Base-by-base conservation (phyloP, 2,113 vertebrate species). In the Scomber scombrus region DNA sequence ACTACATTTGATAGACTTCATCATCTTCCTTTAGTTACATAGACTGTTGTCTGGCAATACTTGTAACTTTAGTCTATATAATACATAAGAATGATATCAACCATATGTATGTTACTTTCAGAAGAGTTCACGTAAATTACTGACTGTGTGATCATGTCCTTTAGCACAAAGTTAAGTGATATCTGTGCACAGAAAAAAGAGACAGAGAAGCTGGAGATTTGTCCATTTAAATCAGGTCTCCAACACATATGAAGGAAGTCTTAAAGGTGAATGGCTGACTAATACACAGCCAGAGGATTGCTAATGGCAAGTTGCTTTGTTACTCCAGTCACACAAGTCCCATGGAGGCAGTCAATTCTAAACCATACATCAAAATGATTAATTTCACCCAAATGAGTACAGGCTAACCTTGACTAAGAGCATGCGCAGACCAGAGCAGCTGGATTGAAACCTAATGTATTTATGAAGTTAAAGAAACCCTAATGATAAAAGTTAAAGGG, bases 231-330 rank as follows among this genome's bases (percentile, higher is more conserved):
- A 92, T 87, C 34, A 40, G 23, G 23, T 26, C 23, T 40, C 34
- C 34, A 40, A 40, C 5, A 40, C 34, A 40, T 40, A 40, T 40
- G 34, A 40, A 9, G 34, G 8, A 40, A 40, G 8, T 40, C 34
- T 40, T 40, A 40, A 40, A 40, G 34, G 34, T 40, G 34, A 40
- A 40, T 40, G 7, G 7, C 34, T 9, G 7, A 8, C 34, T 9
- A 7, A 40, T 40, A 40, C 34, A 40, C 96, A 96, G 97, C 96
- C 94, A 93, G 93, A 95, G 96, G 96, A 97, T 95, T 93, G 96
- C 97, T 98, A 94, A 95, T 97, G 97, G 97, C 97, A 97, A 96
- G 97, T 97, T 97, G 96, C 97, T 98, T 99, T 98, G 97, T 98
- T 98, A 97, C 97, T 97, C 95, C 97, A 97, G 97, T 98, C 96